Evolutionary conservation across 2,888 invertebrate species (phyloP), one percentile per base, ranked within the genome.

Genomic region (Oegoconia quadripuncta): DNA sequence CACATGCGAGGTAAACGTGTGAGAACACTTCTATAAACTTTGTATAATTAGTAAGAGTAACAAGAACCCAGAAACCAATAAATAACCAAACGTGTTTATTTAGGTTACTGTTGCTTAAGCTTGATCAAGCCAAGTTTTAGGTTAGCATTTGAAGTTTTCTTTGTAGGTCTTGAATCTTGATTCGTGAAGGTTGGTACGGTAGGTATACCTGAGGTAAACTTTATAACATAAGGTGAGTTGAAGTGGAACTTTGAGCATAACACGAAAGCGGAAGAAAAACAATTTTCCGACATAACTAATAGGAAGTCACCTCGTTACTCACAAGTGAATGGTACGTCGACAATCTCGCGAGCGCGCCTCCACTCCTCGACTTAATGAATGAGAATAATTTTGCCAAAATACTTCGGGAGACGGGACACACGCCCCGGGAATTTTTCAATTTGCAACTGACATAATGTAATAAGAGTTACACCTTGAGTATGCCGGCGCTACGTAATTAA

Each of bases 401-500:
- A 83, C 84, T 84, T 83, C 72, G 76, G 69, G 81, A 76, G 80
- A 75, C 80, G 87, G 82, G 83, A 86, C 84, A 84, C 79, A 84
- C 82, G 81, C 83, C 75, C 73, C 77, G 82, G 83, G 84, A 86
- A 87, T 87, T 87, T 87, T 87, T 86, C 84, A 87, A 87, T 86
- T 87, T 84, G 82, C 82, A 80, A 81, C 86, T 83, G 82, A 86
- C 82, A 82, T 86, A 83, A 84, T 83, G 81, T 84, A 79, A 86
- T 87, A 84, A 87, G 84, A 84, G 79, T 86, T 84, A 84, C 86
- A 83, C 78, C 73, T 79, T 74, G 71, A 77, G 79, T 73, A 83
- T 80, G 81, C 80, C 68, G 67, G 73, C 74, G 76, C 78, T 77
- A 69, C 74, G 80, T 83, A 87, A 87, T 87, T 87, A 87, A 86